These are phyloP conservation scores for Cerceris rybyensis DNA, from an alignment of 2,888 invertebrate species.

Conservation along the genomic window DNA sequence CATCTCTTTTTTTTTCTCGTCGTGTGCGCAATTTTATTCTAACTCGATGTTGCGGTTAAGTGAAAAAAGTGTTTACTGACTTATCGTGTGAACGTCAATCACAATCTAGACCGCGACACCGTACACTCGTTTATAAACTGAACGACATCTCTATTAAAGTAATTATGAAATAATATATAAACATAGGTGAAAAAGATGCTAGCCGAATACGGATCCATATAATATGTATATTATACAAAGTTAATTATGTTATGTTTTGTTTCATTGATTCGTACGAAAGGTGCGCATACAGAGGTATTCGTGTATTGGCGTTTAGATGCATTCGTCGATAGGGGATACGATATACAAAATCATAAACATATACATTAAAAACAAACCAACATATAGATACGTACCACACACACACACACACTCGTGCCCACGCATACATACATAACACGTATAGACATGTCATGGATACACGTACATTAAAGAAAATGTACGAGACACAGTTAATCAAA, in stretches of 20 bases:
- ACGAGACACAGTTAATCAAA: constrained; percentile 19
- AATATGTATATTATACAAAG: constrained; percentile 78
- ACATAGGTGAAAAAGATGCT: constrained; percentile 69
- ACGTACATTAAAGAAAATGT: constrained; percentile 5
- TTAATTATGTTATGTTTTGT: constrained; percentile 76
- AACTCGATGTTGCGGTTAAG: constrained; percentile 28
- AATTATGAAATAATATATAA: constrained; percentile 74
- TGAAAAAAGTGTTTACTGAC: constrained; percentile 30
- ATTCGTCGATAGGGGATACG: constrained; percentile 37
- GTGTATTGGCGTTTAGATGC: constrained; percentile 53
- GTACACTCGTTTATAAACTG: constrained; percentile 68
- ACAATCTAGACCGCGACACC: constrained; percentile 59
- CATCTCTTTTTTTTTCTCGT: constrained; percentile 1
- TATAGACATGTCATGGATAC: neutral
- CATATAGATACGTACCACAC: constrained; percentile 5
- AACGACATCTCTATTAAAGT: constrained; percentile 69
- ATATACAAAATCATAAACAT: constrained; percentile 25
- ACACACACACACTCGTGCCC: constrained; percentile 18
- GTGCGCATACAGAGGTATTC: constrained; percentile 54
- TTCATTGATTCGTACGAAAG: constrained; percentile 57
- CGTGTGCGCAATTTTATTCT: neutral
- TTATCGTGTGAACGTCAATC: constrained; percentile 41
- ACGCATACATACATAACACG: constrained; percentile 19
- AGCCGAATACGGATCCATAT: constrained; percentile 77
- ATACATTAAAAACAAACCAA: constrained; percentile 9